phyloP scores from a whole-genome alignment of 2,888 invertebrate species.

The Clitarchus hookeri region DNA sequence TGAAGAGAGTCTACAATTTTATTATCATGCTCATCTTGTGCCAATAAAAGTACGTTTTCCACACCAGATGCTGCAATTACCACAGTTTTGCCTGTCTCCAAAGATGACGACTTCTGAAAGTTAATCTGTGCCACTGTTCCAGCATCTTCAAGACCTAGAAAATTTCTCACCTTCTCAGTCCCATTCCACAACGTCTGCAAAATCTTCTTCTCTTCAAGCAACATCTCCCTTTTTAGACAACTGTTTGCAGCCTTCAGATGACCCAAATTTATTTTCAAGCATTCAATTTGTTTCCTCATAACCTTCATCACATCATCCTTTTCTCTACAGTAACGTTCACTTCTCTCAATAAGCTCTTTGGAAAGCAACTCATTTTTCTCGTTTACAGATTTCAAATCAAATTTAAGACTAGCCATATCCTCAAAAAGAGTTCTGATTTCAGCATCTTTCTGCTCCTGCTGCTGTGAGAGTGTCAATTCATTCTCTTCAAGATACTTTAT shows the following conservation, averaged over 20 bases:
- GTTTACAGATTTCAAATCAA: not conserved
- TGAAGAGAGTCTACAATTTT: not conserved
- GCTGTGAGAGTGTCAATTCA: not conserved
- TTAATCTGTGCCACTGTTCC: not conserved
- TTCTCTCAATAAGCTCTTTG: not conserved
- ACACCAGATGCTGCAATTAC: not conserved
- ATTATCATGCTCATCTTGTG: not conserved
- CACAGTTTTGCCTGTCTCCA: not conserved
- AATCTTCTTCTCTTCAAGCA: not conserved
- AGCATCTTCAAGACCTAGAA: not conserved
- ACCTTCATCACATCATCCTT: not conserved
- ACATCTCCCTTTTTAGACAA: not conserved
- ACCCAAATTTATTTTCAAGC: not conserved
- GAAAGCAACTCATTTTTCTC: not conserved
- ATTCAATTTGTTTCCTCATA: not conserved
- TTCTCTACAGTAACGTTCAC: not conserved
- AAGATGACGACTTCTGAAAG: not conserved
- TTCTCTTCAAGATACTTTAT: not conserved
- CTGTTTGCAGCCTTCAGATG: not conserved
- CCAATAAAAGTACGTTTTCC: not conserved
- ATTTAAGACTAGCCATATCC: not conserved
- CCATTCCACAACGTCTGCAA: not conserved
- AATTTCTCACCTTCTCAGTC: not conserved
- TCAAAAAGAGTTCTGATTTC: not conserved
- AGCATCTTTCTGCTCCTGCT: not conserved